Percentiles rank a stretch among this genome's conserved stretches.
These are phyloP conservation scores for Xyrauchen texanus DNA, from an alignment of 2,113 vertebrate species.

Conservation along the genomic window DNA sequence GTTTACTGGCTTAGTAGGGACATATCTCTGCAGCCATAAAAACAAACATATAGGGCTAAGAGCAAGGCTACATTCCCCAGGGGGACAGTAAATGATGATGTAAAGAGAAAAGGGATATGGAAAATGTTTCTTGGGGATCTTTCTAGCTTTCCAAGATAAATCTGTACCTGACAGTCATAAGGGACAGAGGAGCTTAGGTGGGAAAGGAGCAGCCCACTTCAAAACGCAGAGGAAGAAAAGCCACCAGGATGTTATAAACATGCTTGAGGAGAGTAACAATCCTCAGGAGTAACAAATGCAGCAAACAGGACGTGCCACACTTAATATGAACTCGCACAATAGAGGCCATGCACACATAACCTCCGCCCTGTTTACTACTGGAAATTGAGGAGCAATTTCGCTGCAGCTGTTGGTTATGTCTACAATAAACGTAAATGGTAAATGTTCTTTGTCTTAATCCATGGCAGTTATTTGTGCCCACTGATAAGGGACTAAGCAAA, in stretches of 20 bases:
- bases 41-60: not conserved
- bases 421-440: slow-evolving; percentile 9
- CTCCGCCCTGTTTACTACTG: slow-evolving; percentile 23
- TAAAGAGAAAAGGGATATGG: slow-evolving; percentile 21
- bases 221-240: slow-evolving; percentile 39
- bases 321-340: slow-evolving; percentile 43
- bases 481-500: too few species aligned
- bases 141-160: slow-evolving; percentile 44
- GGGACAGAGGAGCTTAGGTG: slow-evolving; percentile 8
- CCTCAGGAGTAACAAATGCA: slow-evolving; percentile 41
- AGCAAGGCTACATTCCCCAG: not conserved
- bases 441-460: too few species aligned
- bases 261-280: slow-evolving; percentile 26
- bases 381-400: slow-evolving; percentile 3
- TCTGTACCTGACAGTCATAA: slow-evolving; percentile 44
- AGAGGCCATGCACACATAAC: slow-evolving; percentile 11
- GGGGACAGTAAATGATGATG: not conserved
- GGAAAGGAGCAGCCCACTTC: slow-evolving; percentile 17
- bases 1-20: too few species aligned
- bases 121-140: slow-evolving; percentile 10
- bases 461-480: too few species aligned
- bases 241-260: slow-evolving; percentile 48
- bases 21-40: slow-evolving; percentile 21
- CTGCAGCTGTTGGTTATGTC: slow-evolving; percentile 23
- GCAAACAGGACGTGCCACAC: slow-evolving; percentile 50